Conservation (phyloP, 2,113 vertebrate species). For the Delphinus delphis region DNA sequence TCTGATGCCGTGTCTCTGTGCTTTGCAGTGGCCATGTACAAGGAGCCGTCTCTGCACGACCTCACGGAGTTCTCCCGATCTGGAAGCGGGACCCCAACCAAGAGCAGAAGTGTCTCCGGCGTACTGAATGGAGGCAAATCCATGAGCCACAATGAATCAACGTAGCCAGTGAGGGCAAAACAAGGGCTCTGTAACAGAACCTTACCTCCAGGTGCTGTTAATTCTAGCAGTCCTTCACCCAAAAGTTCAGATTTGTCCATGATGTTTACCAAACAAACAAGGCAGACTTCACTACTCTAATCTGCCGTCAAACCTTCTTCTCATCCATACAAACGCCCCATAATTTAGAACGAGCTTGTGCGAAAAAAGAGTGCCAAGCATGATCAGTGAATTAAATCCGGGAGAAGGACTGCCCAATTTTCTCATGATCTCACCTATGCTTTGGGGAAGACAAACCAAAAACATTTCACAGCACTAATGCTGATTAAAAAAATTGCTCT, state of each 20-base stretch:
- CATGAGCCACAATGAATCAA: constrained; percentile 98
- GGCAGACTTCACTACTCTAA: constrained; percentile 80
- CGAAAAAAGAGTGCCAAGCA: constrained; percentile 81
- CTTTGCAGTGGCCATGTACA: constrained; percentile 97
- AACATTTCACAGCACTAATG: constrained; percentile 74
- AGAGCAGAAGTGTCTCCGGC: constrained; percentile 98
- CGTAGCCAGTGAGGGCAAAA: constrained; percentile 92
- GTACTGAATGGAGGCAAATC: constrained; percentile 98
- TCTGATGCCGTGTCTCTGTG: constrained; percentile 66
- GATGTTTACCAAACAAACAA: constrained; percentile 83
- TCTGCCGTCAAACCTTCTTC: constrained; percentile 85
- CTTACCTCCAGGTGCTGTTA: constrained; percentile 95
- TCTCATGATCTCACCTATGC: constrained; percentile 82
- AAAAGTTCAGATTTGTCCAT: constrained; percentile 85
- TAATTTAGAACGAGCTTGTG: constrained; percentile 81
- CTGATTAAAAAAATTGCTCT: constrained; percentile 86
- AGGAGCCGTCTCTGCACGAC: constrained; percentile 98
- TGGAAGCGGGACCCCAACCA: constrained; percentile 98
- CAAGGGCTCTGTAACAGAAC: constrained; percentile 89
- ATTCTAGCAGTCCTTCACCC: constrained; percentile 90
- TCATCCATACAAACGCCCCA: constrained; percentile 81
- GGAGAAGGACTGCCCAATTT: constrained; percentile 82
- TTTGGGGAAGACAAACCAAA: constrained; percentile 88
- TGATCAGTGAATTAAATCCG: constrained; percentile 83
- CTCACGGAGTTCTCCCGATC: constrained; percentile 98